These are phyloP conservation scores for Tachina fera DNA, from an alignment of 2,888 invertebrate species.

Conservation along the genomic window DNA sequence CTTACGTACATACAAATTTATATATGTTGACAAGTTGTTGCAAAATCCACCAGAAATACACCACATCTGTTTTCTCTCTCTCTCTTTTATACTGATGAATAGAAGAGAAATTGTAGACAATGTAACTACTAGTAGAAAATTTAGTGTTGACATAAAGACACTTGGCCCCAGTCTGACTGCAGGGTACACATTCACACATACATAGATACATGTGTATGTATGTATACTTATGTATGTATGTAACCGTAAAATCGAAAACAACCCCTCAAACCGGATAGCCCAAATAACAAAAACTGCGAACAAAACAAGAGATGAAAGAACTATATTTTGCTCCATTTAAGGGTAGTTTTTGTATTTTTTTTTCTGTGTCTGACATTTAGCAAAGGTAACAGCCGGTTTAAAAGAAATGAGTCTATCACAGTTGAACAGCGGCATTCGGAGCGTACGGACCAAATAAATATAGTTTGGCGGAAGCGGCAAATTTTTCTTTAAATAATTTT, in stretches of 20 bases:
- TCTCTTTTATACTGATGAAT: no score
- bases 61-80: no score
- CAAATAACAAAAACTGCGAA: conserved; percentile 22
- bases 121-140: no score
- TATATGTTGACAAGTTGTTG: no score
- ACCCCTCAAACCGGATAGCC: conserved; percentile 63
- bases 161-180: no score
- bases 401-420: conserved; percentile 70
- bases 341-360: conserved; percentile 68
- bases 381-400: conserved; percentile 66
- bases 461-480: conserved; percentile 74
- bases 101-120: no score
- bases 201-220: neutral
- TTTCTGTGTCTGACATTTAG: conserved; percentile 11
- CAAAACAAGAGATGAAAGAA: conserved; percentile 11
- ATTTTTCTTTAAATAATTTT: conserved; percentile 72
- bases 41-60: no score
- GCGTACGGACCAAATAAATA: conserved; percentile 76
- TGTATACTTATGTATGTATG: conserved; percentile 7
- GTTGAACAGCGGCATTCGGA: conserved; percentile 80
- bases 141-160: no score
- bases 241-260: conserved; percentile 37
- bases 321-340: conserved; percentile 41
- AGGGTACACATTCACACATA: neutral
- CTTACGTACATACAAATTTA: no score